Conservation (phyloP, 2,113 vertebrate genomes). For the Rhinogobius similis region DNA sequence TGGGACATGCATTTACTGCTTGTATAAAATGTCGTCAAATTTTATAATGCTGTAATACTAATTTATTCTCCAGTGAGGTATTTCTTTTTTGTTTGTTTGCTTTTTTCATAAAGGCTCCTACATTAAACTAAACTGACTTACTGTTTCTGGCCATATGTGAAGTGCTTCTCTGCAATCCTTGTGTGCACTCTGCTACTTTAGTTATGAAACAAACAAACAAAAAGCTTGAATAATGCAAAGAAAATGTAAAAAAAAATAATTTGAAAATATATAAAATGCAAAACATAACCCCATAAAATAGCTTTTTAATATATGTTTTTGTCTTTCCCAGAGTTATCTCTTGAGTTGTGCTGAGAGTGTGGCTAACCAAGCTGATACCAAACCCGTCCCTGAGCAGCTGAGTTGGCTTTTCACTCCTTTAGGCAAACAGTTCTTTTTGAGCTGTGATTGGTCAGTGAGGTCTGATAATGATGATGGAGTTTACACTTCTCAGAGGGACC, state of each 20-base stretch:
- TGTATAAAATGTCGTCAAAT: too few relatives aligned
- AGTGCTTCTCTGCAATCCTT: too few relatives aligned
- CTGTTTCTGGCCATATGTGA: too few relatives aligned
- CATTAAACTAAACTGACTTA: too few relatives aligned
- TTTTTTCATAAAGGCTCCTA: too few relatives aligned
- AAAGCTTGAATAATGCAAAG: too few relatives aligned
- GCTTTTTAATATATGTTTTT: not conserved
- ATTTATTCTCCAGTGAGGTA: too few relatives aligned
- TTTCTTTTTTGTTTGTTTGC: too few relatives aligned
- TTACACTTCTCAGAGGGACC: slow-evolving; percentile 89
- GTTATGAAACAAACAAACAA: too few relatives aligned
- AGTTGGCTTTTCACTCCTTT: slow-evolving; percentile 94
- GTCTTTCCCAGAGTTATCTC: slow-evolving; percentile 84
- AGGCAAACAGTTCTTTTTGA: slow-evolving; percentile 93
- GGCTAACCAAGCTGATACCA: slow-evolving; percentile 79
- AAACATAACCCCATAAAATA: not conserved
- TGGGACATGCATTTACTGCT: too few relatives aligned
- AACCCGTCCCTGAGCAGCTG: slow-evolving; percentile 83
- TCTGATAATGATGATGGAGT: slow-evolving; percentile 82
- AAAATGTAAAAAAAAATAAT: not conserved
- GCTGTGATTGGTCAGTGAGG: slow-evolving; percentile 92
- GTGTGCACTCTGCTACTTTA: too few relatives aligned
- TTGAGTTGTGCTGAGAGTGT: slow-evolving; percentile 86
- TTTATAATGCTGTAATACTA: too few relatives aligned
- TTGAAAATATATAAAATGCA: not conserved